phyloP scores from a whole-genome alignment of 1,140 invertebrate species.

The Hestina assimilis region DNA sequence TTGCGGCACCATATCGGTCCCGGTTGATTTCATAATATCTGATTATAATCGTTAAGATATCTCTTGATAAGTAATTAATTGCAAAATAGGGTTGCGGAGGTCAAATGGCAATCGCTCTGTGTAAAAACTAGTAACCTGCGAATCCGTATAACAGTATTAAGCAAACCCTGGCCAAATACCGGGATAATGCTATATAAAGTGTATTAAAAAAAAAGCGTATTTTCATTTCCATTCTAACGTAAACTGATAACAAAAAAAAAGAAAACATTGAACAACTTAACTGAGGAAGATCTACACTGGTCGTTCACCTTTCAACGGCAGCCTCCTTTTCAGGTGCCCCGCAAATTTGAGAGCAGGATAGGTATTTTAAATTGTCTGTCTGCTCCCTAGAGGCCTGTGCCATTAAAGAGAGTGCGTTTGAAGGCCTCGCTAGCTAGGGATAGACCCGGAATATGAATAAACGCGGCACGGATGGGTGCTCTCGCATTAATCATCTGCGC shows the following conservation, averaged over 20 bases:
- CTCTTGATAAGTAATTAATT: no score
- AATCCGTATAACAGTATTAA: not conserved
- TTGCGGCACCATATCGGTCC: no score
- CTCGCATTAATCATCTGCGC: conserved; percentile 42
- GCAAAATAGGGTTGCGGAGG: no score
- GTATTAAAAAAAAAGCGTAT: not conserved
- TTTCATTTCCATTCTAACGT: not conserved
- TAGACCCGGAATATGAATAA: conserved; percentile 55
- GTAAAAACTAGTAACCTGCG: no score
- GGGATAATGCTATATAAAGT: no score
- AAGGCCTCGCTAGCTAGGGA: conserved; percentile 31
- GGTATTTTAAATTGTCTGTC: conserved; percentile 57
- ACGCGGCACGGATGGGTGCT: conserved; percentile 38
- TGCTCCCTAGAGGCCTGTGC: conserved; percentile 41
- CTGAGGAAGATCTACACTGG: conserved; percentile 27
- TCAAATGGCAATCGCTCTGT: no score
- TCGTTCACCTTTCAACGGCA: conserved; percentile 41
- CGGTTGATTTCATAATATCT: no score
- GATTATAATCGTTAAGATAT: no score
- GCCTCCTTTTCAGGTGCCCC: conserved; percentile 38
- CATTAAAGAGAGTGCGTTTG: conserved; percentile 62
- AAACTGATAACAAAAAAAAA: conserved; percentile 13
- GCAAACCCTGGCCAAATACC: not conserved
- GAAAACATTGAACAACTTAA: conserved; percentile 17
- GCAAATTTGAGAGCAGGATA: conserved; percentile 44